Evolutionary conservation across 1,140 invertebrate species (phyloP).

Genomic region (Drosophila ohnishii): DNA sequence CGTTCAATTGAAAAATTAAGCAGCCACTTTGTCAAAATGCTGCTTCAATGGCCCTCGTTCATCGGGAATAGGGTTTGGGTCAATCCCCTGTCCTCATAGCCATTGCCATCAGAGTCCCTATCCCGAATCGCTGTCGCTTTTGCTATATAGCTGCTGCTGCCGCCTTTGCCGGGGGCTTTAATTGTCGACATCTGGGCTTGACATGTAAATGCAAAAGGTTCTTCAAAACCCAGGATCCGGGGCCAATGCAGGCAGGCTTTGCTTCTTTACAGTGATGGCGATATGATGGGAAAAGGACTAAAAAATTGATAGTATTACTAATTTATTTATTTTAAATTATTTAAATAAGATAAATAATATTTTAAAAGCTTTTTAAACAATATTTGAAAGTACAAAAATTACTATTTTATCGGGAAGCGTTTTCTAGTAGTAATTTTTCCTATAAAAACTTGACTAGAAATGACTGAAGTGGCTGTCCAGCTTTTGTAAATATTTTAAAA

Average conservation of each 20-base stretch:
- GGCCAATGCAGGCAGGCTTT: conserved; percentile 12
- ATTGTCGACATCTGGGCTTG: conserved; percentile 73
- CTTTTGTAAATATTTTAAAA: no score
- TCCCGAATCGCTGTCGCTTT: conserved; percentile 22
- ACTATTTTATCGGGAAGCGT: background rate
- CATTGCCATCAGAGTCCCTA: conserved; percentile 3
- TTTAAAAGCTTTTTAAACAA: background rate
- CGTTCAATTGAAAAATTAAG: conserved; percentile 78
- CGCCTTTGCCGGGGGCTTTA: conserved; percentile 58
- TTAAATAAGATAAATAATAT: background rate
- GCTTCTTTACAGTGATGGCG: conserved; percentile 17
- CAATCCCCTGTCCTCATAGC: conserved; percentile 16
- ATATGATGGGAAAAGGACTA: background rate
- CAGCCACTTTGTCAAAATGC: conserved; percentile 79
- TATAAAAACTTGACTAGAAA: background rate
- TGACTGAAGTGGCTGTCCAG: no score
- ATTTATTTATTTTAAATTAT: background rate
- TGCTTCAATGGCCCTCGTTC: conserved; percentile 59
- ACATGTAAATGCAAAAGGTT: conserved; percentile 78
- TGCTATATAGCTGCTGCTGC: conserved; percentile 18
- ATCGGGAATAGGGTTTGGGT: conserved; percentile 19
- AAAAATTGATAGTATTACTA: accelerated
- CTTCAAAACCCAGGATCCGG: conserved; percentile 36
- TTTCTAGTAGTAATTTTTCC: background rate
- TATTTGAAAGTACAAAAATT: no score